Percentiles rank a stretch among this genome's conserved stretches.
Conservation (phyloP, 2,888 invertebrate species). For the Drepanosiphum platanoidis region DNA sequence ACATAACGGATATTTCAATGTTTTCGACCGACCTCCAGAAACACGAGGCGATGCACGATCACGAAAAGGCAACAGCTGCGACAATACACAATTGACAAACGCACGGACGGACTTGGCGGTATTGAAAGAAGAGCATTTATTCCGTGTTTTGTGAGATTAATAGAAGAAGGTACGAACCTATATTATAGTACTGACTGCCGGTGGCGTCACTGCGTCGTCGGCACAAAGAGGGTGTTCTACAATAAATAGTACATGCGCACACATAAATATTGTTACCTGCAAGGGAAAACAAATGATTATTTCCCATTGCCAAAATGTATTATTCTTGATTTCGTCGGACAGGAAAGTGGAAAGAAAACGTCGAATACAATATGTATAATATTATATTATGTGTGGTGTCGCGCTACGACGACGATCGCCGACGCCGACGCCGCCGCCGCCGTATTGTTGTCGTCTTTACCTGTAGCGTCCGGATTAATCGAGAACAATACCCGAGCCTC, state of each 20-base stretch:
- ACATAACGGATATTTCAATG: not conserved
- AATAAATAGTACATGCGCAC: no score
- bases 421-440: not conserved
- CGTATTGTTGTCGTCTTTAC: slow-evolving; percentile 34
- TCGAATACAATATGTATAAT: not conserved
- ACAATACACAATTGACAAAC: not conserved
- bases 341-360: not conserved
- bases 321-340: slow-evolving; percentile 44
- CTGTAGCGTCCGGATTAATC: slow-evolving; percentile 33
- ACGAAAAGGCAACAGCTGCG: no score
- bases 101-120: no score
- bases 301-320: slow-evolving; percentile 26
- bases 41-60: not conserved
- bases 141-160: not conserved
- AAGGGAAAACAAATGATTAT: slow-evolving; percentile 20
- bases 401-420: not conserved
- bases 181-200: no score
- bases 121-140: slow-evolving; percentile 13
- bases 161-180: slow-evolving; percentile 1
- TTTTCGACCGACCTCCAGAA: not conserved
- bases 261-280: no score
- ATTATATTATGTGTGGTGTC: not conserved
- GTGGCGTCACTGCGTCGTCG: not conserved
- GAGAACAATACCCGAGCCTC: slow-evolving; percentile 31
- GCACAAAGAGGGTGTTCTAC: not conserved